These are phyloP conservation scores for Enteromius unitaeniatus DNA, from an alignment of 2,797 vertebrate genomes.

Conservation along the genomic window DNA sequence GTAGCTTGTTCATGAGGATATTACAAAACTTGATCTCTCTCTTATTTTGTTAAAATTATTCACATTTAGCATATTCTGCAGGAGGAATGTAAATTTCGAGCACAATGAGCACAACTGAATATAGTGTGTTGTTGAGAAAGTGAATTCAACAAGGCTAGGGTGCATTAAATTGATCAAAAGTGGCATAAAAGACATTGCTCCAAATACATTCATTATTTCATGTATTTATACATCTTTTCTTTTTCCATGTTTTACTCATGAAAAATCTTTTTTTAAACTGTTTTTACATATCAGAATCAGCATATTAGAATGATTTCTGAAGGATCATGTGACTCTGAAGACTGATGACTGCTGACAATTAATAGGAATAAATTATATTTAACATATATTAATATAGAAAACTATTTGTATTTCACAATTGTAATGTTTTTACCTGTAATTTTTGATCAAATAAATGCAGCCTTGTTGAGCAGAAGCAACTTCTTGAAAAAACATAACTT, in stretches of 20 bases:
- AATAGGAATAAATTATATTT: not conserved
- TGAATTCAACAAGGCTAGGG: not conserved
- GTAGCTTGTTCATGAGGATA: no score
- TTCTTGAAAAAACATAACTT: not conserved
- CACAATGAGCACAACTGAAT: no score
- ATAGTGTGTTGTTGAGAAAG: not conserved
- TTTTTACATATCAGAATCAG: no score
- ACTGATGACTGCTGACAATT: not conserved
- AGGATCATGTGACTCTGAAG: not conserved
- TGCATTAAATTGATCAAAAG: not conserved
- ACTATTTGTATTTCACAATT: not conserved
- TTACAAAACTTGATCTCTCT: no score
- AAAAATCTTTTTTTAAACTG: no score
- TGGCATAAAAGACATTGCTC: not conserved
- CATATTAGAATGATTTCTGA: not conserved
- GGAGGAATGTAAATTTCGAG: no score
- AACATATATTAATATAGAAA: not conserved
- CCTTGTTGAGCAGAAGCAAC: not conserved
- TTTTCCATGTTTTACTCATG: not conserved
- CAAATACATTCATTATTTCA: not conserved
- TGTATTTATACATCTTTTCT: not conserved
- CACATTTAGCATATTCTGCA: no score
- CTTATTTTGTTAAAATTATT: no score
- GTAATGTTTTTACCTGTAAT: not conserved
- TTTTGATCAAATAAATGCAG: not conserved